Base-by-base conservation (phyloP, 2,797 vertebrate species). In the Coilia nasus region DNA sequence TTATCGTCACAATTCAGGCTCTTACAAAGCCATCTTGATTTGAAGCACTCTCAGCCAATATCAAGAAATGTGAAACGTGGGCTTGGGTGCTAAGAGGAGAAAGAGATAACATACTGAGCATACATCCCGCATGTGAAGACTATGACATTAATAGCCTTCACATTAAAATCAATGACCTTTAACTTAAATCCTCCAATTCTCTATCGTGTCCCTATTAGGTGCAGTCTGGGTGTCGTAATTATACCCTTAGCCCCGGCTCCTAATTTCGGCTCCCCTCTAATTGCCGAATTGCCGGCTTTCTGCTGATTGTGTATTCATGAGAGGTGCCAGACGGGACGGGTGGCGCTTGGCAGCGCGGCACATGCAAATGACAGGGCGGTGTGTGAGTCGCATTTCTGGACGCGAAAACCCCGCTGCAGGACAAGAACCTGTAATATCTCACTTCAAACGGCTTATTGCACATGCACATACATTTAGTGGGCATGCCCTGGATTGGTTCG, bases 251-350 rank as follows among this genome's bases (percentile, higher is more conserved):
- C 86, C 86, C 85, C 87, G 86, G 86, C 82, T 54, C 78, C 81
- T 86, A 84, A 88, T 86, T 84, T 84, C 83, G 86, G 85, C 50
- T 80, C 15, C 71, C 31, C 87, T 81, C 31, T 91, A 89, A 90
- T 87, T 89, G 86, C 85, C 67, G 31, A 87, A 85, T 57, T 46
- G 71, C 81, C 81, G 83, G 82, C 80, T 47, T 81, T 75, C 57
- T 81, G 80, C 81, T 81, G 62, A 82, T 84, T 89, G 62, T 88
- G 88, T 85, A 89, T 91, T 90, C 86, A 87, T 87, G 86, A 89
- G 86, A 83, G 85, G 59, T 85, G 88, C 46, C 83, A 82, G 50
- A 60, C 28, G 21, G 62, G 6, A 82, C 31, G 35, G 35, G 71
- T 78, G 71, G 71, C 80, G 59, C 84, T 86, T 89, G 87, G 86